Base-by-base conservation (phyloP, 2,113 vertebrate species). In the Glaucomys volans region DNA sequence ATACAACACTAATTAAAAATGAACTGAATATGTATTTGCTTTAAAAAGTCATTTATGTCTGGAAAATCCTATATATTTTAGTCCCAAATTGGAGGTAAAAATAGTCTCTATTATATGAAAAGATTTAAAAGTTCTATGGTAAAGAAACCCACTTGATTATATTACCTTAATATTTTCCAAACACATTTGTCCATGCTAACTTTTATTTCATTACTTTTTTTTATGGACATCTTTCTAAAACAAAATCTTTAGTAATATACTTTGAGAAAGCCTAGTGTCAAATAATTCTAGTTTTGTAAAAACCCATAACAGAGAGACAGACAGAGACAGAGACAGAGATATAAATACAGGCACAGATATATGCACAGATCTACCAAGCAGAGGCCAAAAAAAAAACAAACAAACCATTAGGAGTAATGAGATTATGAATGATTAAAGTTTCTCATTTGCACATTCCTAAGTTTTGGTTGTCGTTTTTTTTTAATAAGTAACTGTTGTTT, bases 201-300 rank as follows among this genome's bases (percentile, higher is more conserved):
- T 86, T 86, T 66, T 40, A 91, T 26, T 87, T 87, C 26, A 47
- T 44, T 67, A 54, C 22, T 26, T 83, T 83, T 83, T 93, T 89
- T n/a, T 64, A 79, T 4, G 84, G 52, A 24, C 13, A 26, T 75
- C 35, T 83, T 47, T 87, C 28, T 93, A 90, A 92, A 80, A 42
- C 67, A 87, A 87, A 95, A 92, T 32, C 0, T 5, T 69, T 57
- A 76, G 54, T 84, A 44, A 84, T n/a, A 76, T 1, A 52, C 9
- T 57, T 89, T 77, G 5, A 2, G 14, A 86, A 86, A 75, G 35
- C n/a, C 35, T 4, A 52, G 32, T 24, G 50, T 59, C 54, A 96
- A 90, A 79, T 72, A 52, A 62, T 62, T 79, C 50, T n/a, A 74
- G 40, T 85, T 91, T 87, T 71, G 28, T 7, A 85, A 76, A 67